Evolutionary conservation across 2,888 invertebrate species (phyloP), one percentile per base, ranked within the genome.

Genomic region (Noctuana brunneofusca): DNA sequence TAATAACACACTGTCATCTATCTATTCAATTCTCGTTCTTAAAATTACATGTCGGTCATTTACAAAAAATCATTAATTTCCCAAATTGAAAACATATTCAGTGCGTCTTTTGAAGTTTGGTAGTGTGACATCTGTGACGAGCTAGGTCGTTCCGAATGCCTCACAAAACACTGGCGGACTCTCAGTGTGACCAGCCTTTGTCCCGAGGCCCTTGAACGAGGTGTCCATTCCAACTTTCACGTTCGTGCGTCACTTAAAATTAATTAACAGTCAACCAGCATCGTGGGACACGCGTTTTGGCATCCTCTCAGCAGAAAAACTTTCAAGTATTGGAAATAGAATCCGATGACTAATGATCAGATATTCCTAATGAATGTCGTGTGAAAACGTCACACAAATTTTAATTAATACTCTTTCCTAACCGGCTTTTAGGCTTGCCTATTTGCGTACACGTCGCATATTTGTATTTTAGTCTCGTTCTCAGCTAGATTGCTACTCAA

Each of bases 281-380:
- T 75, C 79, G 76, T 72, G 76, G 68, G 80, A 85, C 81, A 81
- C 56, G 75, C 75, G 76, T 84, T 87, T 87, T 87, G 88, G 87
- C 87, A 83, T 75, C 80, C 70, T 71, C 68, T 71, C 68, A 65
- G 64, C 52, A 79, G 81, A 87, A 88, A 88, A 89, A 87, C 81
- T 86, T 84, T 80, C 74, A 46, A 78, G 77, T 79, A 86, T 86
- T 80, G 83, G 81, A 87, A 89, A 89, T 89, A 90, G 89, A 83
- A 81, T 72, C 78, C 69, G 66, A 82, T 87, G 87, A 89, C 69
- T 88, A 85, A 90, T 87, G 87, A 82, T 75, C 75, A 67, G 74
- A 74, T 77, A 77, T 77, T 78, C 75, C 76, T 81, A 85, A 85
- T 82, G 84, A 82, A 85, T 77, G 86, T 81, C 87, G 83, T 86